A percentile compares a stretch with the other conserved stretches of the same genome.
Conservation (phyloP, 2,888 invertebrate species). For the Carpatolechia fugitivella region DNA sequence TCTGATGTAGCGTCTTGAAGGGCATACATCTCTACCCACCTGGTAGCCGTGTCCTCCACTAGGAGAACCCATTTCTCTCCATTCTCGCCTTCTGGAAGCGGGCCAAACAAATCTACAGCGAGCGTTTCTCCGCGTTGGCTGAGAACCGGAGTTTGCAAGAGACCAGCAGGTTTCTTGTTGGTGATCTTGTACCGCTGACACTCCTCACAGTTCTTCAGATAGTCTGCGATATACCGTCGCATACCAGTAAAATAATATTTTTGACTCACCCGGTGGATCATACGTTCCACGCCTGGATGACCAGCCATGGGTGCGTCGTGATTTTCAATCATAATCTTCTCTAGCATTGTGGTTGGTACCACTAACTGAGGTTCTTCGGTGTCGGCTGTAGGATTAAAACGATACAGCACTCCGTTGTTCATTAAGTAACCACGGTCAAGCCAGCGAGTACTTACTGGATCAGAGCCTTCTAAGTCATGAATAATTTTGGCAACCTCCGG, state of each 20-base stretch:
- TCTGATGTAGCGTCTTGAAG: conserved; percentile 27
- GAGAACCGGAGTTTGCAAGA: conserved; percentile 6
- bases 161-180: conserved; percentile 9
- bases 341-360: conserved; percentile 22
- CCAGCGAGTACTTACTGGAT: conserved; percentile 17
- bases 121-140: too few relatives aligned
- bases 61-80: conserved; percentile 31
- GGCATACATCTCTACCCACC: conserved; percentile 35
- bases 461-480: conserved; percentile 22
- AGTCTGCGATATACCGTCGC: conserved; percentile 8
- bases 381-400: too few relatives aligned
- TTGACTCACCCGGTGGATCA: too few relatives aligned
- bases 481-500: too few relatives aligned
- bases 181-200: conserved; percentile 9
- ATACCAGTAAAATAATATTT: conserved; percentile 14
- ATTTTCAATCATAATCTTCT: too few relatives aligned
- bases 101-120: conserved; percentile 30
- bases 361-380: conserved; percentile 22
- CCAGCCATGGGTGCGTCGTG: too few relatives aligned
- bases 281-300: too few relatives aligned
- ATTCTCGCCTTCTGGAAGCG: conserved; percentile 23
- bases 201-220: conserved; percentile 17
- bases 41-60: too few relatives aligned
- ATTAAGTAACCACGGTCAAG: conserved; percentile 24
- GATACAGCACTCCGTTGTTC: too few relatives aligned